Evolutionary conservation across 2,113 vertebrate genomes (phyloP), one percentile per base, ranked within the genome.

Genomic region (Pungitius pungitius): DNA sequence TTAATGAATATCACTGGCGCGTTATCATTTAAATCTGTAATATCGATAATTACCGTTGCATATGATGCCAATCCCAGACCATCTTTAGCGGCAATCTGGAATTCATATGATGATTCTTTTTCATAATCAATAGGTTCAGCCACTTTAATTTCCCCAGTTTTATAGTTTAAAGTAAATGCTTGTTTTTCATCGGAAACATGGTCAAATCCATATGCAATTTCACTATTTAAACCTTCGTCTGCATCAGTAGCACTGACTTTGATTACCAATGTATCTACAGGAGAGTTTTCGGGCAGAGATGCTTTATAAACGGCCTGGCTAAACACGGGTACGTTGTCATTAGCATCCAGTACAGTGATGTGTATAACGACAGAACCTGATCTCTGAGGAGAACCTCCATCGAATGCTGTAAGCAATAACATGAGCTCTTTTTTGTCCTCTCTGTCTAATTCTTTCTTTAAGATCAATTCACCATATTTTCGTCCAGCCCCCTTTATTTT

Each of bases 201-300:
- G 2, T 88, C 71, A 40, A 95, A 92, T 22, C 75, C 93, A n/a
- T 93, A 95, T 0, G 52, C 86, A 13, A 95, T 3, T 55, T 94
- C 90, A 0, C 92, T 70, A 6, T 95, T 83, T 0, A 82, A 0
- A 1, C 93, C 94, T 14, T 94, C 93, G 64, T 95, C 94, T 49
- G 56, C 78, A 80, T 95, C 94, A 1, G 77, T 93, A 14, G 94
- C 94, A 56, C 88, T 94, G 1, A 95, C 84, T 3, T 61, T 80
- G 35, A 93, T 37, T 14, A 93, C 82, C 8, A 80, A 0, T 0
- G 84, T 82, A 18, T 79, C 69, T 0, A 73, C 2, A 12, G 79
- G 64, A 24, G 87, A 80, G 62, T 90, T 88, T 75, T 92, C 90
- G 24, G 80, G 57, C 10, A 91, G 49, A 63, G 51, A 87, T 0